These are phyloP conservation scores for Halyomorpha halys DNA, from an alignment of 1,140 invertebrate genomes.

Conservation along the genomic window DNA sequence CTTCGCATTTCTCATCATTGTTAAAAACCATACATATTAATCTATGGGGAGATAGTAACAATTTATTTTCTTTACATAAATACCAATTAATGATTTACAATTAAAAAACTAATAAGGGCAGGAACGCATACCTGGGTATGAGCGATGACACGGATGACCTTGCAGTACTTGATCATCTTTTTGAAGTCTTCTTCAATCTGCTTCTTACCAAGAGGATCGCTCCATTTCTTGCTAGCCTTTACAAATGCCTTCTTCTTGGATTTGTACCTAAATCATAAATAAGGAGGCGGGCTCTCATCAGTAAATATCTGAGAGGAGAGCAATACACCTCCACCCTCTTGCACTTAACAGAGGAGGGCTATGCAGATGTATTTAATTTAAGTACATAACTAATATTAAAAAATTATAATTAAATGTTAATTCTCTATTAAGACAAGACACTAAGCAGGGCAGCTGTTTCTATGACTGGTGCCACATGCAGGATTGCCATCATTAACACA, in stretches of 20 bases:
- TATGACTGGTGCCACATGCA: too few relatives aligned
- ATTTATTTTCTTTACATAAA: too few relatives aligned
- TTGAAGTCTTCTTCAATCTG: slow-evolving; percentile 93
- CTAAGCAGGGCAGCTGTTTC: too few relatives aligned
- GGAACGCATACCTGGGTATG: slow-evolving; percentile 78
- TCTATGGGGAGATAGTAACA: too few relatives aligned
- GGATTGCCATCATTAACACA: too few relatives aligned
- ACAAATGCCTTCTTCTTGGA: slow-evolving; percentile 99
- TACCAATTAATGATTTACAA: too few relatives aligned
- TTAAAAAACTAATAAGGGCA: too few relatives aligned
- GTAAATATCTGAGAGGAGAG: slow-evolving; percentile 48
- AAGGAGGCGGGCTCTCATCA: slow-evolving; percentile 43
- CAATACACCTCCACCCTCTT: slow-evolving; percentile 33
- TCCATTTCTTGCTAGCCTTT: slow-evolving; percentile 97
- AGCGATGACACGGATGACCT: slow-evolving; percentile 88
- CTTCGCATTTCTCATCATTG: too few relatives aligned
- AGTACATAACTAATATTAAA: too few relatives aligned
- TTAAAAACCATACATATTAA: too few relatives aligned
- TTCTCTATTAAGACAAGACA: too few relatives aligned
- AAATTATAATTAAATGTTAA: too few relatives aligned
- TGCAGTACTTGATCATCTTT: slow-evolving; percentile 98
- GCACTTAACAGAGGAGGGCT: slow-evolving; percentile 35
- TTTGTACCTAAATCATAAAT: slow-evolving; percentile 74
- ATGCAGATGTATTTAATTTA: slow-evolving; percentile 23
- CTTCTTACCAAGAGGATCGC: slow-evolving; percentile 90